phyloP scores from a whole-genome alignment of 2,797 vertebrate genomes.

The Threskiornis aethiopicus region DNA sequence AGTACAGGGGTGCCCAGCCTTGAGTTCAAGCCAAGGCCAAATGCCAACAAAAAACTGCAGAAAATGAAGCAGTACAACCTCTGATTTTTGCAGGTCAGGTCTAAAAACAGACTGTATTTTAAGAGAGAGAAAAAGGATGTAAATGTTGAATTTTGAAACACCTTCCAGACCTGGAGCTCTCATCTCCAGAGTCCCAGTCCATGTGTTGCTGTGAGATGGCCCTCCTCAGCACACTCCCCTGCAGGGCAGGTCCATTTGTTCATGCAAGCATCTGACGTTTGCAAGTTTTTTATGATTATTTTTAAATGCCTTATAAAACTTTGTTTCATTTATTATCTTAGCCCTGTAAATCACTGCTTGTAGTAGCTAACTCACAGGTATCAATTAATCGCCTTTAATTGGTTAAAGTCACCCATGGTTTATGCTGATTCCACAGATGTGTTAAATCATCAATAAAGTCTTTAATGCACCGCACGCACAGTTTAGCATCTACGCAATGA shows the following conservation, averaged over 20 bases:
- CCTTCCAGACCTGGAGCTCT: neutral
- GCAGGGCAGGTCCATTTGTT: neutral
- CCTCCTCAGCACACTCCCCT: neutral
- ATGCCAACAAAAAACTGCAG: neutral
- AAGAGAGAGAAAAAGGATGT: neutral
- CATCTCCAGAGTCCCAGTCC: neutral
- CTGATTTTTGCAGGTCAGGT: neutral
- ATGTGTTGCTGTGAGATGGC: neutral
- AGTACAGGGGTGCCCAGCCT: neutral
- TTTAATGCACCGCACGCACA: neutral
- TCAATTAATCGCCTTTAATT: neutral
- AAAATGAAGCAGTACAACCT: neutral
- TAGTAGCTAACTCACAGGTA: neutral
- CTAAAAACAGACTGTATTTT: neutral
- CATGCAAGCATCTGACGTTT: neutral
- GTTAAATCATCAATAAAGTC: neutral
- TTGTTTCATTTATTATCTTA: neutral
- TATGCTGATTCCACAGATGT: constrained; percentile 23
- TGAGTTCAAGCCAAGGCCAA: neutral
- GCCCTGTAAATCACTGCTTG: neutral
- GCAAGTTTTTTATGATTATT: neutral
- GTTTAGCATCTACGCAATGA: neutral
- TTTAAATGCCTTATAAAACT: constrained; percentile 12
- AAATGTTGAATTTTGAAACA: neutral
- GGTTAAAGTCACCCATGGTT: neutral